phyloP scores from a whole-genome alignment of 2,888 invertebrate genomes.

The Didymodactylos carnosus region DNA sequence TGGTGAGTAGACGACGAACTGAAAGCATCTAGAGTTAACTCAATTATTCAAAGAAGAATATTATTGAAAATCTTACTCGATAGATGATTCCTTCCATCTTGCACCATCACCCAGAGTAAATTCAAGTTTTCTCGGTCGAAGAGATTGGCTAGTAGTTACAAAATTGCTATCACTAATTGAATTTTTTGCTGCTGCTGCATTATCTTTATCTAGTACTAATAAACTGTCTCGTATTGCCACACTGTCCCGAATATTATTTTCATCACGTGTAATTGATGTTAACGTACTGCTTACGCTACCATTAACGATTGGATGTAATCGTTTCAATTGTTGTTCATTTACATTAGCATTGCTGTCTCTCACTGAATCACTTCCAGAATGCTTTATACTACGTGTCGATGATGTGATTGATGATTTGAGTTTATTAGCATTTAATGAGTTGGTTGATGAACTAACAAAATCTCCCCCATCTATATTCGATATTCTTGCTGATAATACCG shows the following conservation, averaged over 20 bases:
- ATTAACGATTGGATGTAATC: no score
- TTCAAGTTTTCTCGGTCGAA: background rate
- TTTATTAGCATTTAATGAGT: no score
- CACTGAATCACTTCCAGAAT: no score
- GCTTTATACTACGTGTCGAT: background rate
- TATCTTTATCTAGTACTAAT: no score
- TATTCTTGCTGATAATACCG: background rate
- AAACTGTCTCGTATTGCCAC: background rate
- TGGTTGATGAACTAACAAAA: background rate
- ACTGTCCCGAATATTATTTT: background rate
- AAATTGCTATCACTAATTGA: no score
- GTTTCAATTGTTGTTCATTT: background rate
- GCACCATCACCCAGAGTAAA: background rate
- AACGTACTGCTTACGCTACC: background rate
- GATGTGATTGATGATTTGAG: no score
- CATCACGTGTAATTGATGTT: background rate
- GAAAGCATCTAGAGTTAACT: background rate
- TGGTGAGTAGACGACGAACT: background rate
- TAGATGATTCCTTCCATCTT: background rate
- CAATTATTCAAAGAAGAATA: background rate
- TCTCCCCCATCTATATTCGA: background rate
- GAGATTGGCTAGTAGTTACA: no score
- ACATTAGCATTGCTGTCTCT: no score
- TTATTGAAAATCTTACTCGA: background rate
- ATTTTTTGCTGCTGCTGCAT: background rate